Evolutionary conservation across 2,888 invertebrate species (phyloP), one percentile per base, ranked within the genome.

Genomic region (Agonopterix subpropinquella): DNA sequence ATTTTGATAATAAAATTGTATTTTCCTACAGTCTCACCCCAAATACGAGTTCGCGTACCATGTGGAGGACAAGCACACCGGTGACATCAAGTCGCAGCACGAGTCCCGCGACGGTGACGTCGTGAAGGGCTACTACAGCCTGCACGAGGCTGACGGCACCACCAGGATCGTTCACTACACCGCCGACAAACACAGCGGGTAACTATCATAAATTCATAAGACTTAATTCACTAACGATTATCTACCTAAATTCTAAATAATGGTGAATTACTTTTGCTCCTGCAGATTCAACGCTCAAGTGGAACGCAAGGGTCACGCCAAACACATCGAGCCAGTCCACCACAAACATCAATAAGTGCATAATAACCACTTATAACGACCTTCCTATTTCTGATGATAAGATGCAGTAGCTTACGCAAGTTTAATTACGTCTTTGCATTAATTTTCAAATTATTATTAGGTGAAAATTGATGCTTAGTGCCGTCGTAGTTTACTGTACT

Each of bases 81-180:
- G 89, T 1, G 90, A 90, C 73, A 80, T 83, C 61, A 90, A 90
- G 70, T 85, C 75, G 62, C 90, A 90, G 62, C 77, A 84, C 48
- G 90, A 90, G 70, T 64, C 74, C 41, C 80, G 86, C 45, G 89
- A 89, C 66, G 92, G 91, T n/a, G 89, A 91, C 59, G 62, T 64
- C 36, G 79, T 79, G 49, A 83, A 89, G 65, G 92, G 92, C 41
- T 89, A 89, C 56, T 92, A 92, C 75, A 86, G 84, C 53, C 76
- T 90, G 45, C 87, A 89, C 57, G 90, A 90, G 59, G 82, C 90
- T 45, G 90, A 89, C 48, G 90, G 90, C 47, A 89, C 90, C 60
- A 72, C 89, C 56, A 81, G 90, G 56, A 89, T 86, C 43, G 90
- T 90, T 28, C 80, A 89, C 56, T 90, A 90, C 72, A 75, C 73